Base-by-base conservation (phyloP, 2,888 invertebrate genomes). In the Aporophyla nigra region DNA sequence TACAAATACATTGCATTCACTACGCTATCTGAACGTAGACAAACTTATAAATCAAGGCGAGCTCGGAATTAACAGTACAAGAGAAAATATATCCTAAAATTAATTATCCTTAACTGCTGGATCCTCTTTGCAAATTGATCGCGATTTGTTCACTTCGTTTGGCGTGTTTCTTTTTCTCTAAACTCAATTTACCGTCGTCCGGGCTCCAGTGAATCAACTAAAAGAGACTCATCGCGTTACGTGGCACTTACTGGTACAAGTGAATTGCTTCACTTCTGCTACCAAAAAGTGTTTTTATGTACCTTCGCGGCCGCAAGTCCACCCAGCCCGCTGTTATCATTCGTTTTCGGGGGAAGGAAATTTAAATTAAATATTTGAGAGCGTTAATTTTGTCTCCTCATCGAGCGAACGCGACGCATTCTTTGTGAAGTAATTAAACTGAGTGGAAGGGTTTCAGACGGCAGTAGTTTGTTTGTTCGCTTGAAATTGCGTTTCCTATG, bases 311-410 rank as follows among this genome's bases (percentile, higher is more conserved):
- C 91, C 93, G 86, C 94, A 92, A 93, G 92, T 91, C 92, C 91
- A 88, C 90, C 89, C 88, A 89, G 90, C 91, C 87, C 93, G 88
- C 94, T 95, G 95, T 96, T 96, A 96, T 96, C 95, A 94, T 96
- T 96, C 96, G 95, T 95, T 96, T 94, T 93, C 92, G 94, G 93
- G 91, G 91, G 88, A 91, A 91, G 93, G 93, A 96, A 96, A 96
- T 96, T 96, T 96, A 96, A 96, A 96, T 96, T 96, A 96, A 96
- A 96, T 96, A 96, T 96, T 96, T 96, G 96, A 95, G 96, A 94
- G 94, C 95, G 96, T 96, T 96, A 96, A 96, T 96, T 96, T 96
- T 96, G 96, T 96, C 96, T 96, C 95, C 96, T 96, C 96, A 96
- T 96, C 95, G 96, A 93, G 96, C 93, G 94, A 95, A 93, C 92